A percentile compares a stretch with the other conserved stretches of the same genome.
These are phyloP conservation scores for Cossypha caffra DNA, from an alignment of 2,797 vertebrate species.

Conservation along the genomic window DNA sequence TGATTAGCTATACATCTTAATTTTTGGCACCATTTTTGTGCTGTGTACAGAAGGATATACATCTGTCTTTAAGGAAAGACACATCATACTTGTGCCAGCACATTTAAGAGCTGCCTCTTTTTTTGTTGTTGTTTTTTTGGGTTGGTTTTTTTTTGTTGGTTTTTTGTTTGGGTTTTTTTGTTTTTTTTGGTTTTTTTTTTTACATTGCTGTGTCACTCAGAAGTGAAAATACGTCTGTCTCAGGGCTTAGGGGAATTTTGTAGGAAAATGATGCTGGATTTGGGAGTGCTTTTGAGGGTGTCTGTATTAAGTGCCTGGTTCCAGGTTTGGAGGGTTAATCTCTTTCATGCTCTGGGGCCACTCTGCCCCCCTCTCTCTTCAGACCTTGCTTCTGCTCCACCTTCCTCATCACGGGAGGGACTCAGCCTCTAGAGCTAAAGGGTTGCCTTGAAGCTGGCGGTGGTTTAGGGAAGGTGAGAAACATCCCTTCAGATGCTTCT, in stretches of 20 bases:
- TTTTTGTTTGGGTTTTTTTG: too few species aligned
- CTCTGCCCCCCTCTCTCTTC: neutral
- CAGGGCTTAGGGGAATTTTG: neutral
- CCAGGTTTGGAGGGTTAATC: neutral
- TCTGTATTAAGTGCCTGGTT: neutral
- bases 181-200: neutral
- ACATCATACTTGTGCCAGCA: neutral
- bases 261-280: neutral
- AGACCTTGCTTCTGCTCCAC: neutral
- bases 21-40: neutral
- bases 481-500: neutral
- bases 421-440: neutral
- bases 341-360: neutral
- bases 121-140: too few species aligned
- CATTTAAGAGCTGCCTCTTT: neutral
- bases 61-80: neutral
- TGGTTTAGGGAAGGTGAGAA: neutral
- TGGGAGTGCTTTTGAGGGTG: neutral
- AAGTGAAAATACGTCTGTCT: neutral
- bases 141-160: too few species aligned
- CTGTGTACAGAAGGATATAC: neutral
- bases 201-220: neutral
- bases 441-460: neutral
- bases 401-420: rapidly evolving
- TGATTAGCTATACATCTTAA: neutral